Conservation (phyloP, 92 coral and sea anemone genomes). For the Isaurus tuberculatus region DNA sequence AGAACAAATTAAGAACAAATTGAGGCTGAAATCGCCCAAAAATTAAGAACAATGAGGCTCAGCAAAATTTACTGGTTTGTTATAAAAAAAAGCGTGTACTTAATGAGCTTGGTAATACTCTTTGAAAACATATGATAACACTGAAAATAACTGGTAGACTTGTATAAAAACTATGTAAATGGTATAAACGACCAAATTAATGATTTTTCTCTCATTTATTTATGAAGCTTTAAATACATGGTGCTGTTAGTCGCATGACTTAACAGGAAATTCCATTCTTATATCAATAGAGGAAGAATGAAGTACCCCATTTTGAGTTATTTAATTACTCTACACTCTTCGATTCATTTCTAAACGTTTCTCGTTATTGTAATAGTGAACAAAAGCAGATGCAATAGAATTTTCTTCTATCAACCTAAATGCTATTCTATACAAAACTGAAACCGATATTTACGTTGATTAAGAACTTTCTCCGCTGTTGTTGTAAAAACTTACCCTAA, state of each 20-base stretch:
- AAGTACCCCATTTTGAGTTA: neutral
- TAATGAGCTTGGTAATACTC: no score
- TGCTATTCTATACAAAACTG: neutral
- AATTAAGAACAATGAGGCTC: no score
- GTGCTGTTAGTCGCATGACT: neutral
- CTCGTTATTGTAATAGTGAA: neutral
- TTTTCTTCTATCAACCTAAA: neutral
- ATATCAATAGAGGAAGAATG: neutral
- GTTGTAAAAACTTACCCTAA: conserved; percentile 30
- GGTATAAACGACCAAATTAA: no score
- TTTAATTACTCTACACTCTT: neutral
- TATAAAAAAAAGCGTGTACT: no score
- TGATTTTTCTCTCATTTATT: neutral
- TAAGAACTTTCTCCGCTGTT: neutral
- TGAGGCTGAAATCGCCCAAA: no score
- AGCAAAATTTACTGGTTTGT: no score
- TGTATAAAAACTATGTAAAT: no score
- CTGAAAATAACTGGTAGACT: no score
- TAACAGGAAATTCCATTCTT: neutral
- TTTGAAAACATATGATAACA: no score
- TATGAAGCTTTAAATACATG: neutral
- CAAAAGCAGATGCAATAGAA: neutral
- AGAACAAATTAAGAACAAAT: no score
- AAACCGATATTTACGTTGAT: neutral
- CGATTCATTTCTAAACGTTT: neutral